Conservation (phyloP, 2,113 vertebrate species). For the Salvator merianae region DNA sequence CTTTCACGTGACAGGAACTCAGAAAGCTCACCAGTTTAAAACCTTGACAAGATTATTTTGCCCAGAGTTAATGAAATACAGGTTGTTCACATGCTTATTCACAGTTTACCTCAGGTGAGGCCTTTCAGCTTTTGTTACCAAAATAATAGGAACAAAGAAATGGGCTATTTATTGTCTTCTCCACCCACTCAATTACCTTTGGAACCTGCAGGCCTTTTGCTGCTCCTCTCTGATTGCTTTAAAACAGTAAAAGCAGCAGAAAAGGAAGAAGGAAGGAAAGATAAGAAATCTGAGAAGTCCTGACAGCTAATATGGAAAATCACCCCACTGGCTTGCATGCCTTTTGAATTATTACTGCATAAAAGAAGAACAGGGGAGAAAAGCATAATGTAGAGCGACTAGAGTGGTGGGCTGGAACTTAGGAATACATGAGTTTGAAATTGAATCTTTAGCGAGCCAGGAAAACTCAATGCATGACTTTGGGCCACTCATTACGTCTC, state of each 20-base stretch:
- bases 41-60: constrained; percentile 18
- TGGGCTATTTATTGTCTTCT: background rate
- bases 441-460: no score
- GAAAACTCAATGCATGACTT: no score
- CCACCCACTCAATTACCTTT: background rate
- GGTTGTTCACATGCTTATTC: background rate
- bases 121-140: constrained; percentile 50
- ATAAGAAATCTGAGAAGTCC: background rate
- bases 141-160: constrained; percentile 41
- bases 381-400: no score
- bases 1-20: constrained; percentile 34
- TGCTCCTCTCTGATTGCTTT: background rate
- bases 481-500: no score
- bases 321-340: background rate
- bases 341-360: background rate
- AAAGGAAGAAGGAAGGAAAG: background rate
- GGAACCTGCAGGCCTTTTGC: background rate
- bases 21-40: constrained; percentile 13
- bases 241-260: background rate
- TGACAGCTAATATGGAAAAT: background rate
- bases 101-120: background rate
- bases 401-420: no score
- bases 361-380: no score
- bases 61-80: constrained; percentile 19
- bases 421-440: no score